Evolutionary conservation across 2,797 vertebrate genomes (phyloP).

Genomic region (Emys orbicularis): DNA sequence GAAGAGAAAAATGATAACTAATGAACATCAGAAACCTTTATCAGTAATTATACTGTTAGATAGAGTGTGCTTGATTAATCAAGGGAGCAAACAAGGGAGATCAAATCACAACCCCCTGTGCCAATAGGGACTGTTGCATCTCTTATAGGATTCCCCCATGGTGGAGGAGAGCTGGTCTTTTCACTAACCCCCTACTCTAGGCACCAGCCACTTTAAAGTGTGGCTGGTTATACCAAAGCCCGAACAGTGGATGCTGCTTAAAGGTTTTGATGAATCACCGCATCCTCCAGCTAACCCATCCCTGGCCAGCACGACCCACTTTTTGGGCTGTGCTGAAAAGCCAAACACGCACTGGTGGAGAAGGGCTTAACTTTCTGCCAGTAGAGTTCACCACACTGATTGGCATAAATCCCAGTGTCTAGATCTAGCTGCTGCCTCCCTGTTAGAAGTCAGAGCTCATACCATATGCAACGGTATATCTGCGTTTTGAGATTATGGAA

Average conservation of each 20-base stretch:
- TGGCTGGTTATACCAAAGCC: too few relatives aligned
- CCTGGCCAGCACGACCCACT: background rate
- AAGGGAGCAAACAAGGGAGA: too few relatives aligned
- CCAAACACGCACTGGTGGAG: background rate
- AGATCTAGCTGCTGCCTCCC: background rate
- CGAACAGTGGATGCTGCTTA: background rate
- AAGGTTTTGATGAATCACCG: background rate
- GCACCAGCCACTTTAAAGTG: background rate
- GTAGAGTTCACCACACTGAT: background rate
- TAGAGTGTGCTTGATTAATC: too few relatives aligned
- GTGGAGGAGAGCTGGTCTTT: too few relatives aligned
- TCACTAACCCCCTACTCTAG: background rate
- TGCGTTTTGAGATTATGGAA: background rate
- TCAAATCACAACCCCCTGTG: too few relatives aligned
- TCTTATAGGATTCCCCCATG: too few relatives aligned
- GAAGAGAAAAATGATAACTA: too few relatives aligned
- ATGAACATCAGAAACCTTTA: too few relatives aligned
- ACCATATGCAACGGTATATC: background rate
- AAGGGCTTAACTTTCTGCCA: background rate
- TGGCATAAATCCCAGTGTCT: background rate
- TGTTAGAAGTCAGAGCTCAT: slow-evolving; percentile 1
- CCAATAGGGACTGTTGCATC: too few relatives aligned
- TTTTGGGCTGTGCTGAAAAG: background rate
- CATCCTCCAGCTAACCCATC: background rate
- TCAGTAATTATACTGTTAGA: too few relatives aligned